Evolutionary conservation across 2,113 vertebrate genomes (phyloP).

Genomic region (Circaetus cinerascens): DNA sequence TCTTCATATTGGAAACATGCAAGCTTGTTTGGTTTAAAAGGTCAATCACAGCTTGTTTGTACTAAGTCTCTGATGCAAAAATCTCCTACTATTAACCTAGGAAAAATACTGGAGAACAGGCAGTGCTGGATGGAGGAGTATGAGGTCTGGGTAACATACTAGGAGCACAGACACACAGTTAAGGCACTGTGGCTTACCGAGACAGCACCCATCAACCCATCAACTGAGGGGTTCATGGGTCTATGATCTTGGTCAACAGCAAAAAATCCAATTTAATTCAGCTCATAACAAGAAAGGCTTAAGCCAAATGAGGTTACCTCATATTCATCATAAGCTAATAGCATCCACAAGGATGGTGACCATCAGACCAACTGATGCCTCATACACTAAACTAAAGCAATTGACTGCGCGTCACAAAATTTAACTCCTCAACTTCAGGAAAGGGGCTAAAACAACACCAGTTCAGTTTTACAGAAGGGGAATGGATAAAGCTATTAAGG

Average conservation of each 20-base stretch:
- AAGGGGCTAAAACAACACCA: background rate
- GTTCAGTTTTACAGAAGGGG: background rate
- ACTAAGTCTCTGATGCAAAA: conserved; percentile 38
- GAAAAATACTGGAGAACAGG: conserved; percentile 7
- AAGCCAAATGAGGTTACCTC: background rate
- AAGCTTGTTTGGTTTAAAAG: conserved; percentile 70
- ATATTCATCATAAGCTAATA: background rate
- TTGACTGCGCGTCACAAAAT: background rate
- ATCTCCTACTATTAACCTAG: background rate
- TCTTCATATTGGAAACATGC: conserved; percentile 57
- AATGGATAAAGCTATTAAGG: background rate
- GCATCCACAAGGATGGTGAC: background rate
- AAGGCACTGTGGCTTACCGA: background rate
- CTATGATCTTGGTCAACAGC: background rate
- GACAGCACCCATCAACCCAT: background rate
- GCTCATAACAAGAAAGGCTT: background rate
- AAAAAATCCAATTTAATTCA: background rate
- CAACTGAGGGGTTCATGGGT: background rate
- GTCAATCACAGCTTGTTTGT: conserved; percentile 66
- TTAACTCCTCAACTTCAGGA: background rate
- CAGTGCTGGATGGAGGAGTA: background rate
- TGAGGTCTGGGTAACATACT: background rate
- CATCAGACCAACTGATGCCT: background rate
- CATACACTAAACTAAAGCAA: background rate
- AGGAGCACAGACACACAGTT: background rate